These are phyloP conservation scores for Oryzias melastigma DNA, from an alignment of 2,113 vertebrate species.

Conservation along the genomic window DNA sequence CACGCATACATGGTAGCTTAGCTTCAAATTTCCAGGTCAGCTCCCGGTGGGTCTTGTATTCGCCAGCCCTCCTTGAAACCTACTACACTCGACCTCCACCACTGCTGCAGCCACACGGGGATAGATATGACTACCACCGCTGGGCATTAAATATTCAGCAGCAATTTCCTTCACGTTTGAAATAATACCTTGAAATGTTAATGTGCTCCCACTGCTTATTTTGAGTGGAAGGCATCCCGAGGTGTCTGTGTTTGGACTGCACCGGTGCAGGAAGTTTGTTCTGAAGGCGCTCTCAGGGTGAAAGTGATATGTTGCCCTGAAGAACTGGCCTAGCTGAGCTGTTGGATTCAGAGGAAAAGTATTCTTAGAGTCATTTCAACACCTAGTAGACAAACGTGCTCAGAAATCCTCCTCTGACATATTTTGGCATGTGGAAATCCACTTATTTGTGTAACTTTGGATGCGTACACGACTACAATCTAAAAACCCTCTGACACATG, in stretches of 20 bases:
- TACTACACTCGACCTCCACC: constrained; percentile 14
- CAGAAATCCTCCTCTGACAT: neutral
- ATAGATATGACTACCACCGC: constrained; percentile 33
- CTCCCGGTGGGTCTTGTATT: constrained; percentile 33
- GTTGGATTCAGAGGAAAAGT: constrained; percentile 33
- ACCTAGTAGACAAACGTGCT: neutral
- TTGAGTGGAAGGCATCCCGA: constrained; percentile 58
- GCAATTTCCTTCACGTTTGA: constrained; percentile 64
- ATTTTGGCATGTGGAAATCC: neutral
- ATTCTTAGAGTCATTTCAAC: constrained; percentile 18
- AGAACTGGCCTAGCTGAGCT: constrained; percentile 25
- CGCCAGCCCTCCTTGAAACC: constrained; percentile 10
- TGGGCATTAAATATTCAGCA: constrained; percentile 69
- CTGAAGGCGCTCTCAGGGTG: constrained; percentile 46
- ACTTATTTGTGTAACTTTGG: neutral
- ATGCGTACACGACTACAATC: neutral
- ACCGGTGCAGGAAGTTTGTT: constrained; percentile 8
- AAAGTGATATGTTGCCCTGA: constrained; percentile 45
- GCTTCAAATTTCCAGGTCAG: constrained; percentile 30
- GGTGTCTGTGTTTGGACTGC: constrained; percentile 49
- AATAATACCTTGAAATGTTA: constrained; percentile 74
- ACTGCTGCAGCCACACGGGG: constrained; percentile 28
- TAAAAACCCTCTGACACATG: neutral
- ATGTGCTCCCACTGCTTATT: constrained; percentile 59
- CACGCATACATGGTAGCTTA: constrained; percentile 20